phyloP scores from a whole-genome alignment of 2,888 invertebrate species.

The Melinaea marsaeus region DNA sequence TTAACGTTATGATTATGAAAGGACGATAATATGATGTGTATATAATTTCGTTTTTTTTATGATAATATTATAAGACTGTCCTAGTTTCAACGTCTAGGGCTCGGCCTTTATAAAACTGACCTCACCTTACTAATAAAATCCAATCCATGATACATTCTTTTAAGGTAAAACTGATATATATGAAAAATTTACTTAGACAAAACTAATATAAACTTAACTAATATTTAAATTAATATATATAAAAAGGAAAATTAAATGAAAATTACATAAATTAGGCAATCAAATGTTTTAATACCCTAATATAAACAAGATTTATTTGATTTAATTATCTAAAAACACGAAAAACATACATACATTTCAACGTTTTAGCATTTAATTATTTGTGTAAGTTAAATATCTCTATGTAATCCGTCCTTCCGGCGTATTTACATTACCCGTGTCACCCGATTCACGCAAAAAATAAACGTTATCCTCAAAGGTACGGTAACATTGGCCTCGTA shows the following conservation, averaged over 20 bases:
- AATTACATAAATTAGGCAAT: too few relatives aligned
- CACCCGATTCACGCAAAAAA: slow-evolving; percentile 31
- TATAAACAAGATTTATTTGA: not conserved
- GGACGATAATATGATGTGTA: not conserved
- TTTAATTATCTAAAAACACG: not conserved
- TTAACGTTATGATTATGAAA: not conserved
- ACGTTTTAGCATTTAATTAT: slow-evolving; percentile 11
- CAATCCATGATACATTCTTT: too few relatives aligned
- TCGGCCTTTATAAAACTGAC: too few relatives aligned
- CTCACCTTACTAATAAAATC: too few relatives aligned
- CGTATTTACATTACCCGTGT: slow-evolving; percentile 26
- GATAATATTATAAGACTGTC: not conserved
- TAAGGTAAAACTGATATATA: too few relatives aligned
- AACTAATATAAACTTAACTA: too few relatives aligned
- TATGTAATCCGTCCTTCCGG: slow-evolving; percentile 19
- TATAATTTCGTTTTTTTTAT: not conserved
- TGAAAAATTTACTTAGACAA: too few relatives aligned
- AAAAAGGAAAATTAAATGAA: too few relatives aligned
- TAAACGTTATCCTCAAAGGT: slow-evolving; percentile 39
- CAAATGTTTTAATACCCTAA: too few relatives aligned
- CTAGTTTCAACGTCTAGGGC: not conserved
- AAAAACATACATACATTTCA: not conserved
- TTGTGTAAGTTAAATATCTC: slow-evolving; percentile 23
- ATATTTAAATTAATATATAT: too few relatives aligned
- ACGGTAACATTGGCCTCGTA: slow-evolving; percentile 44